A percentile compares a stretch with the other conserved stretches of the same genome.
Evolutionary conservation across 2,888 invertebrate genomes (phyloP).

Genomic region (Cataglyphis rosenhaueri): DNA sequence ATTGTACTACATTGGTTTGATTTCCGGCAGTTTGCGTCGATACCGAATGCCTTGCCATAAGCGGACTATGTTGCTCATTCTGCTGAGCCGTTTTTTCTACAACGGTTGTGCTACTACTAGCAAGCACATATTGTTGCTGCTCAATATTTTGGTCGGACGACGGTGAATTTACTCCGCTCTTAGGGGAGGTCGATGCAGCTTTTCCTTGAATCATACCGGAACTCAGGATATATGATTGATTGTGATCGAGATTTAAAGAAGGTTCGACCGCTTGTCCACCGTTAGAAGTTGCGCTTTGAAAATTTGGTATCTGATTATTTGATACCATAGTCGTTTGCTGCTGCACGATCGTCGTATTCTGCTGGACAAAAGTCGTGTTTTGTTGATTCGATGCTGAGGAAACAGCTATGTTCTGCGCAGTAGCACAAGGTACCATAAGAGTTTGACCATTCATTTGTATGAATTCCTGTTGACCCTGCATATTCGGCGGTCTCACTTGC

Average conservation of each 20-base stretch:
- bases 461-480: conserved; percentile 89
- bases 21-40: conserved; percentile 90
- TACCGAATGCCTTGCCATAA: conserved; percentile 89
- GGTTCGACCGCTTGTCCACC: conserved; percentile 78
- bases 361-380: conserved; percentile 92
- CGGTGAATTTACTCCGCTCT: conserved; percentile 79
- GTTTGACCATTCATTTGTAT: conserved; percentile 91
- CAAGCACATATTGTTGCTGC: conserved; percentile 81
- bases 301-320: conserved; percentile 88
- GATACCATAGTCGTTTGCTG: conserved; percentile 93
- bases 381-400: conserved; percentile 87
- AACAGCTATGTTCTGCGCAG: conserved; percentile 87
- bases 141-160: conserved; percentile 83
- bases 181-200: conserved; percentile 77
- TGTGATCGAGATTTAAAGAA: conserved; percentile 88
- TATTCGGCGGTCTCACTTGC: conserved; percentile 84
- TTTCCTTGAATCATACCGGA: conserved; percentile 82
- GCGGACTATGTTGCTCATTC: conserved; percentile 80
- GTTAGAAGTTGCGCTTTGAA: conserved; percentile 79
- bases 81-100: conserved; percentile 77
- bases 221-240: conserved; percentile 84
- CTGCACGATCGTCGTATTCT: conserved; percentile 94
- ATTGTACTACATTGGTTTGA: conserved; percentile 83
- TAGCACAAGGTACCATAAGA: conserved; percentile 90
- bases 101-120: conserved; percentile 76